Evolutionary conservation across 2,113 vertebrate species (phyloP), one percentile per base, ranked within the genome.

Genomic region (Psephotus haematonotus): DNA sequence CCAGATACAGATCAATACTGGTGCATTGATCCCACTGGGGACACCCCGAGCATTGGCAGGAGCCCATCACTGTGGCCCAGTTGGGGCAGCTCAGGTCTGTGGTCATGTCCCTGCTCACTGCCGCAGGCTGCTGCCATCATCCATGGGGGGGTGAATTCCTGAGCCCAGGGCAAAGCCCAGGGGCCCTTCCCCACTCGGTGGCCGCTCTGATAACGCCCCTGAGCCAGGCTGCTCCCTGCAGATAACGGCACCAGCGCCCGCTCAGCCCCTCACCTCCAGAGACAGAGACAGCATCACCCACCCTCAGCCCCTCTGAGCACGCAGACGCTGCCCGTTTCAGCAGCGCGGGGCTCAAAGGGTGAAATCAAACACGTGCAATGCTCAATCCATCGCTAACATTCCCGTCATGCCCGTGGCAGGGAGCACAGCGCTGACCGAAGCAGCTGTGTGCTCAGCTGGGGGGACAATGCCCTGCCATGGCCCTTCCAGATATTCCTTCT

Each of bases 51-150:
- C 27, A 3, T 50, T 3, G 33, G 22, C 64, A 49, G 4, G 1
- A 71, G 6, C 28, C 31, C 41, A 12, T 47, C 9, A 0, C 47
- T 6, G 0, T 7, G 65, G 53, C 10, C 62, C 67, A 1, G 1
- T 0, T 11, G 35, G 14, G 53, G 22, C 16, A 10, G 23, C 25
- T 50, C 35, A 35, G 4, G 0, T 19, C 62, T 17, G 4, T 1
- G 4, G 31, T 4, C 85, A 35, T 10, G 1, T 15, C 46, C 24
- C 10, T 37, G 57, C 39, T 59, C 17, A 44, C 71, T 68, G 35
- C 25, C 11, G 1, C 29, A 4, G 57, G 23, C 3, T 10, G 50
- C 82, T 11, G 2, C 1, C 41, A 35, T 24, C 43, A 46, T 35
- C 37, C 4, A 13, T 27, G 20, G 10, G 33, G n/a, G 33, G 13